A percentile compares a stretch with the other conserved stretches of the same genome.
These are phyloP conservation scores for Eucera pruinosa DNA, from an alignment of 2,888 invertebrate genomes.

Conservation along the genomic window DNA sequence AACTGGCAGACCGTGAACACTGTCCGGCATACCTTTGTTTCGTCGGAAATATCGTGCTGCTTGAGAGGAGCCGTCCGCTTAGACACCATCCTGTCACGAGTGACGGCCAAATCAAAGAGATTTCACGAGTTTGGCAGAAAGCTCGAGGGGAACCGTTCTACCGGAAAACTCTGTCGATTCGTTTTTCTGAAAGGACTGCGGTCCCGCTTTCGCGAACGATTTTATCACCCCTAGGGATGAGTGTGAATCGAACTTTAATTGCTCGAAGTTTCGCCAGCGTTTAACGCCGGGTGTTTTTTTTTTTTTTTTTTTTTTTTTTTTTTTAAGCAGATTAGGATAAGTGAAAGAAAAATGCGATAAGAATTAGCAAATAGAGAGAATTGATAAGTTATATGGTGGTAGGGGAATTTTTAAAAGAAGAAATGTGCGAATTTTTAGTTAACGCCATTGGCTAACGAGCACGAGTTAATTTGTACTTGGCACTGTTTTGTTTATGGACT, in stretches of 20 bases:
- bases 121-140: constrained; percentile 40
- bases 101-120: constrained; percentile 51
- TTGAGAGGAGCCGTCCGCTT: constrained; percentile 36
- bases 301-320: background rate
- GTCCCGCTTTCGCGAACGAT: constrained; percentile 4
- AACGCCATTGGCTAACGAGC: too few species aligned
- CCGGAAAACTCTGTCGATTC: constrained; percentile 39
- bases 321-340: background rate
- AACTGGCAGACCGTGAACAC: constrained; percentile 47
- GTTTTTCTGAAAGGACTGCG: constrained; percentile 28
- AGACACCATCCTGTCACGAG: constrained; percentile 32
- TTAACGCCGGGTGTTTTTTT: background rate
- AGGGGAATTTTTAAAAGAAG: too few species aligned
- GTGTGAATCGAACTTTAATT: constrained; percentile 35
- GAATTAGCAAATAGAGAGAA: too few species aligned
- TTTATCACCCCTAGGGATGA: constrained; percentile 5
- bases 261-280: constrained; percentile 23
- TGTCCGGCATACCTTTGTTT: constrained; percentile 38
- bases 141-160: constrained; percentile 30
- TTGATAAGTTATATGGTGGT: too few species aligned
- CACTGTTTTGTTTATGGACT: too few species aligned
- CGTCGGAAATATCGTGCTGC: constrained; percentile 12
- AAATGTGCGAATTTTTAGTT: too few species aligned
- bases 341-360: background rate
- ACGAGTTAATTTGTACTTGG: too few species aligned